These are phyloP conservation scores for Lepus oiostolus DNA, from an alignment of 2,797 vertebrate genomes.

Conservation along the genomic window DNA sequence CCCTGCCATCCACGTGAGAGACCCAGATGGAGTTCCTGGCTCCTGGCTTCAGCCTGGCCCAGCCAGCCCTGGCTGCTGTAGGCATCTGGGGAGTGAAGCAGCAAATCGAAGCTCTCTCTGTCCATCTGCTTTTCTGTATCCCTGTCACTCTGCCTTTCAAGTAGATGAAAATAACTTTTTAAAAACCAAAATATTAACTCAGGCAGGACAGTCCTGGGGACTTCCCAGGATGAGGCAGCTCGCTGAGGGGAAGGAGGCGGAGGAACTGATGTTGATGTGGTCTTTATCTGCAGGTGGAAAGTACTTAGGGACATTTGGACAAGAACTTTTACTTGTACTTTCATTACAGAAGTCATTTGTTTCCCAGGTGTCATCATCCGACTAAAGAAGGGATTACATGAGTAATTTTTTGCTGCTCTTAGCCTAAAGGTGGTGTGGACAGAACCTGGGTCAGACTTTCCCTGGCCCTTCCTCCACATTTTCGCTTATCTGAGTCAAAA, in stretches of 20 bases:
- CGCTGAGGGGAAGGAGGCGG: not conserved
- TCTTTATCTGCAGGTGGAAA: not conserved
- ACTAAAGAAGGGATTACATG: not conserved
- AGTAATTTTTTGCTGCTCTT: not conserved
- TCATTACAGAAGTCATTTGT: constrained; percentile 28
- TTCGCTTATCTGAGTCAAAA: constrained; percentile 31
- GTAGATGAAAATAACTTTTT: too few relatives aligned
- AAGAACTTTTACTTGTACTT: not conserved
- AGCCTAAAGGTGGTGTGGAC: constrained; percentile 5
- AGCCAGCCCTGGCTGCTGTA: too few relatives aligned
- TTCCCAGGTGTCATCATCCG: not conserved
- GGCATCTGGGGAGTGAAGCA: too few relatives aligned
- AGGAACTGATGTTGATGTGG: not conserved
- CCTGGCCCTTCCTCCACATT: not conserved
- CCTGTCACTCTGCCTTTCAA: too few relatives aligned
- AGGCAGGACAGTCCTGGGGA: not conserved
- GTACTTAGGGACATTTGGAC: not conserved
- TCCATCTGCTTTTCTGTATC: too few relatives aligned
- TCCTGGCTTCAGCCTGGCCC: too few relatives aligned
- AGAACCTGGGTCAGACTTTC: not conserved
- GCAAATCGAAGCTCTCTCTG: too few relatives aligned
- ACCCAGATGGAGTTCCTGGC: too few relatives aligned
- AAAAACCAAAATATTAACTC: not conserved
- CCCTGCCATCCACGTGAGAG: too few relatives aligned
- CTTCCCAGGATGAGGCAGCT: not conserved